These are phyloP conservation scores for Scomberomorus guttatus DNA, from an alignment of 2,797 vertebrate species.

Conservation along the genomic window DNA sequence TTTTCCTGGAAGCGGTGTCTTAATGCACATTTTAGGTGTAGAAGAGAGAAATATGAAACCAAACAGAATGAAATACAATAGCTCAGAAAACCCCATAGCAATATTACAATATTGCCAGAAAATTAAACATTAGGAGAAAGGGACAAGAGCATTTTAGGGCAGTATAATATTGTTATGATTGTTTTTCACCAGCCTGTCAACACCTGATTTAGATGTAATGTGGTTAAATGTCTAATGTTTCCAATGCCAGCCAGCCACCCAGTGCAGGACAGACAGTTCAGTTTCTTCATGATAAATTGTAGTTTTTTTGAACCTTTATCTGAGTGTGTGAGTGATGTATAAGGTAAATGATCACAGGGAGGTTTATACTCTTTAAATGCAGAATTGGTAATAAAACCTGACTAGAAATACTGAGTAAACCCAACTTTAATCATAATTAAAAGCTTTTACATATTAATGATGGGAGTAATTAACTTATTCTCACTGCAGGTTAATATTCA, in stretches of 20 bases:
- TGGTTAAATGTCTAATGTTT: constrained; percentile 85
- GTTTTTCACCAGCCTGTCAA: constrained; percentile 78
- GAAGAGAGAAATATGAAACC: constrained; percentile 88
- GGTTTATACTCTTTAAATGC: constrained; percentile 30
- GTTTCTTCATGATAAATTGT: constrained; percentile 55
- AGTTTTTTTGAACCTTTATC: constrained; percentile 61
- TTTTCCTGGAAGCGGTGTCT: constrained; percentile 87
- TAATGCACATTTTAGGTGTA: constrained; percentile 89
- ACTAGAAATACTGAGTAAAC: background rate
- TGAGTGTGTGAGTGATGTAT: constrained; percentile 48
- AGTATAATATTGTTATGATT: constrained; percentile 81
- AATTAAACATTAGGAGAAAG: constrained; percentile 88
- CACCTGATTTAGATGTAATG: constrained; percentile 86
- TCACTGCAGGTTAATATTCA: constrained; percentile 25
- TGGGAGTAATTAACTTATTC: constrained; percentile 8
- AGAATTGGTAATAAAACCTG: constrained; percentile 17
- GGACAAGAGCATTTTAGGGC: constrained; percentile 82
- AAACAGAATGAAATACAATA: constrained; percentile 84
- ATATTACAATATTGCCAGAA: constrained; percentile 87
- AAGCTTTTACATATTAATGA: constrained; percentile 15
- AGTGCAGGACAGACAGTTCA: constrained; percentile 61
- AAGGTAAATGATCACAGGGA: constrained; percentile 40
- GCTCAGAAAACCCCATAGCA: constrained; percentile 82
- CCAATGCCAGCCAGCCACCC: constrained; percentile 63
- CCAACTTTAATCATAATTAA: background rate